Evolutionary conservation across 2,888 invertebrate species (phyloP), one percentile per base, ranked within the genome.

Genomic region (Mythimna albipuncta): DNA sequence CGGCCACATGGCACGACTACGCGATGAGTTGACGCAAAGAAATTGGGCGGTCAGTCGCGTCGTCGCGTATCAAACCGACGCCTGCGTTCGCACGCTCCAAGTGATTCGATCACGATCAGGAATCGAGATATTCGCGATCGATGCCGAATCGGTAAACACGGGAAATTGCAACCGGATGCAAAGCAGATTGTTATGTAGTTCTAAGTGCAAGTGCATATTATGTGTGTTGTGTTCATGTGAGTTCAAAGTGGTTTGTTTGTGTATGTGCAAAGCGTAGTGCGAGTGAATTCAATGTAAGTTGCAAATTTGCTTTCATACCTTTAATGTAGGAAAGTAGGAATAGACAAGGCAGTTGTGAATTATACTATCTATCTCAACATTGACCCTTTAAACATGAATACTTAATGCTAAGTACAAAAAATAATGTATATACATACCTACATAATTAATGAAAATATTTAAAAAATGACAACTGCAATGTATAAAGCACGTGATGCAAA

Each of bases 31-130:
- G 87, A 89, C 86, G 90, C 87, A 82, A 91, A 91, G 93, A 91
- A 91, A 93, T 94, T 92, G 88, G 92, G 91, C 90, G 90, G 91
- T 87, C 94, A 94, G 95, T 94, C 89, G 90, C 79, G 88, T 79
- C 91, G 90, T 82, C 91, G 95, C 92, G 91, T 89, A 91, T 89
- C 92, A 88, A 89, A 88, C 89, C 89, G 91, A 85, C 92, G 94
- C 92, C 84, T 91, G 94, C 93, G 92, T 86, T 77, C 79, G 74
- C 82, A 75, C 73, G 83, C 83, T 78, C 80, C 73, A 82, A 72
- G 70, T 70, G 62, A 76, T 44, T 75, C 72, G 81, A 78, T 65
- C 69, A 68, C 64, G 54, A 64, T 75, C 68, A 72, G 63, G 54
- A 75, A 76, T 75, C 77, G 69, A 77, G 64, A 74, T 80, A 79